These are phyloP conservation scores for Rhingia campestris DNA, from an alignment of 2,888 invertebrate species.

Conservation along the genomic window DNA sequence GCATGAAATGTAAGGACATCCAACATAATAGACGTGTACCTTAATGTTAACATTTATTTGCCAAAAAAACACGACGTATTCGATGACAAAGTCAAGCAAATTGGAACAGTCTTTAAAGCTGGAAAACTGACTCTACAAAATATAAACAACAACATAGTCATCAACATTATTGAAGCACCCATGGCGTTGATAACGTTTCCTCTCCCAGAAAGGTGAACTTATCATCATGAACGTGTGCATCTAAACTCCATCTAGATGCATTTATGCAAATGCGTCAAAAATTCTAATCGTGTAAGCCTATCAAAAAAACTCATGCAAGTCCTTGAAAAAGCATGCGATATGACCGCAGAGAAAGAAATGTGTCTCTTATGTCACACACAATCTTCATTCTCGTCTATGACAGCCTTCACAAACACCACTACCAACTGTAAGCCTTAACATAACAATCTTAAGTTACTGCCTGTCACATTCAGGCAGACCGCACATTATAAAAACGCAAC, in stretches of 20 bases:
- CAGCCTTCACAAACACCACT: constrained; percentile 45
- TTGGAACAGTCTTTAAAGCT: too few relatives aligned
- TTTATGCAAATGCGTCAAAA: constrained; percentile 3
- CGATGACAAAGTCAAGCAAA: too few relatives aligned
- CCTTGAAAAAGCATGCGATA: constrained; percentile 1
- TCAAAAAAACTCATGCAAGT: not conserved
- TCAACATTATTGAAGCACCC: too few relatives aligned
- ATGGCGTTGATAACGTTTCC: too few relatives aligned
- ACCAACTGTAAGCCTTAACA: constrained; percentile 9
- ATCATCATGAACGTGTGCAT: too few relatives aligned
- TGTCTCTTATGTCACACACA: not conserved
- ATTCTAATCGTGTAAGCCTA: constrained; percentile 2
- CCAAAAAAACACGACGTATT: too few relatives aligned
- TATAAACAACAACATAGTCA: too few relatives aligned
- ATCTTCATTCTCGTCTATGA: constrained; percentile 8
- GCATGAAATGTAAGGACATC: too few relatives aligned
- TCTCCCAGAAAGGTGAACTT: too few relatives aligned
- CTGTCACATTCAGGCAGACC: constrained; percentile 48
- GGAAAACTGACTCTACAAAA: too few relatives aligned
- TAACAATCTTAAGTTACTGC: constrained; percentile 40
- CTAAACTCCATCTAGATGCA: not conserved
- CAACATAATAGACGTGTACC: too few relatives aligned
- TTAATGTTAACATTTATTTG: too few relatives aligned
- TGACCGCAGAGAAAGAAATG: constrained; percentile 8
- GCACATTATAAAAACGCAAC: constrained; percentile 22